Base-by-base conservation (phyloP, 2,113 vertebrate species). In the Oncorhynchus nerka region DNA sequence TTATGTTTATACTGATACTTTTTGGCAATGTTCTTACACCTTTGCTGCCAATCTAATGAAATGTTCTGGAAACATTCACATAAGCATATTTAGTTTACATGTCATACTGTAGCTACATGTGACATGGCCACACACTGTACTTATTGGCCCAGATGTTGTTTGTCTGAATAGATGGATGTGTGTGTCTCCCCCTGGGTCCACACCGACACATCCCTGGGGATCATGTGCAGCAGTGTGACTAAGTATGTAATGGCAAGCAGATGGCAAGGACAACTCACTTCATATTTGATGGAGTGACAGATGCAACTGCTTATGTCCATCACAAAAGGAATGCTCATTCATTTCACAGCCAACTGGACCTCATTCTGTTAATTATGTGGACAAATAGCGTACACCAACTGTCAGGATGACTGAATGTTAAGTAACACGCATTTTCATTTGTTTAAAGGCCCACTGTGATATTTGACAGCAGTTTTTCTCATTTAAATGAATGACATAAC, bases 101-200 rank as follows among this genome's bases (percentile, higher is more conserved):
- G 39, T 2, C 39, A 45, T 11, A 45, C 39, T 45, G 9, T 45
- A 45, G 39, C 39, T 45, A 11, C 9, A 45, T 45, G 39, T 45
- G 39, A 45, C 9, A 12, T 45, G 39, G 9, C 9, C 9, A 45
- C 9, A 45, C 39, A 45, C 9, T 45, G 39, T 55, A 55, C 4
- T 19, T 7, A 55, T 19, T 55, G 28, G 5, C 26, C 51, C 88
- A 90, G 87, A 86, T 92, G 88, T 64, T 92, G 88, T 64, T 76
- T 78, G 80, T 85, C 77, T 79, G 62, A 87, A 81, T 88, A 86
- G 90, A 81, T 20, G 55, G 13, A 20, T 57, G 59, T 62, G 19
- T 62, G 34, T 75, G 79, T 79, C 77, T 83, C 83, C 39, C 70
- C 49, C 64, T 62, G 66, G 77, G 79, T 75, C 67, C 24, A 67